Evolutionary conservation across 2,888 invertebrate genomes (phyloP).

Genomic region (Eilema caniola): DNA sequence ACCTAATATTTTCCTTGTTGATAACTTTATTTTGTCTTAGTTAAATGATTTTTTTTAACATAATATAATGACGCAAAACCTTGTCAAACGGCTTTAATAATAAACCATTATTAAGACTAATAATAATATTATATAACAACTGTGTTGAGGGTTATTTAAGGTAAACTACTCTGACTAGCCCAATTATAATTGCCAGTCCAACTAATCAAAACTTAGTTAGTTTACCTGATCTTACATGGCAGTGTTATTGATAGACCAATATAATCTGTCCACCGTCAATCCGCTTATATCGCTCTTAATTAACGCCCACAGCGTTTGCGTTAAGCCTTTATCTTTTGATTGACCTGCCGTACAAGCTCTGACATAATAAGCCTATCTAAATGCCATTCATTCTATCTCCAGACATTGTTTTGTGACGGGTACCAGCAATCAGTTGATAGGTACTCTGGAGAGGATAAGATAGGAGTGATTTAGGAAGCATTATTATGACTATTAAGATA

Average conservation of each 20-base stretch:
- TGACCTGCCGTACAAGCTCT: slow-evolving; percentile 67
- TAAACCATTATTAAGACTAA: neutral
- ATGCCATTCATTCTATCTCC: slow-evolving; percentile 36
- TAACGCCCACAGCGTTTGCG: slow-evolving; percentile 71
- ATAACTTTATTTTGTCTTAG: neutral
- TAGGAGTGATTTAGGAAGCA: neutral
- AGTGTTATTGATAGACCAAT: slow-evolving; percentile 22
- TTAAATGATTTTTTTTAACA: neutral
- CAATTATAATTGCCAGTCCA: neutral
- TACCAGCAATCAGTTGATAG: slow-evolving; percentile 16
- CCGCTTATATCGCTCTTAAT: slow-evolving; percentile 80
- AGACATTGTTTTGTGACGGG: slow-evolving; percentile 32
- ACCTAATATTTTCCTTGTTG: neutral
- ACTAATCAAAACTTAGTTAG: neutral
- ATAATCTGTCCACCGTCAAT: slow-evolving; percentile 66
- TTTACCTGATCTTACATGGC: slow-evolving; percentile 3
- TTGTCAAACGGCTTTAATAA: neutral
- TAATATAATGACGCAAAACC: too few relatives aligned
- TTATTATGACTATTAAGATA: neutral
- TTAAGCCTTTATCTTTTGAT: slow-evolving; percentile 82
- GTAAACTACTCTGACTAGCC: neutral
- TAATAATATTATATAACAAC: neutral
- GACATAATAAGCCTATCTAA: slow-evolving; percentile 45
- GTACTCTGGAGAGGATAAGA: neutral
- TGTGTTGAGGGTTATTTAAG: neutral